Evolutionary conservation across 2,113 vertebrate species (phyloP).

Genomic region (Thamnophis sirtalis): DNA sequence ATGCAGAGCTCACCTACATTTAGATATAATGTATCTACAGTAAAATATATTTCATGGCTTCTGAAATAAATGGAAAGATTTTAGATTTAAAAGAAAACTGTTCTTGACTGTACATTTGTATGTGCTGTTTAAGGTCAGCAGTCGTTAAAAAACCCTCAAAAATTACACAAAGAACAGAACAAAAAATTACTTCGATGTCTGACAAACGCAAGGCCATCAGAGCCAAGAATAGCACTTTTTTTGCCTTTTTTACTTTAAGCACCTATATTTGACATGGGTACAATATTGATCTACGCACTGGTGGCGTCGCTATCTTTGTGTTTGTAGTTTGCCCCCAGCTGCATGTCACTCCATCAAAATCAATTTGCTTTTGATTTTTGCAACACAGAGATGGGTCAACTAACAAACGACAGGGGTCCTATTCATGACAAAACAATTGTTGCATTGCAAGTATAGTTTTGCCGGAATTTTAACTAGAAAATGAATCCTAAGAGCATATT

Average conservation of each 20-base stretch:
- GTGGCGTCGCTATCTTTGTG: conserved; percentile 28
- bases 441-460: conserved; percentile 54
- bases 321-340: conserved; percentile 47
- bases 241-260: conserved; percentile 13
- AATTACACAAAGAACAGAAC: neutral
- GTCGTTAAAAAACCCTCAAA: neutral
- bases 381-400: conserved; percentile 53
- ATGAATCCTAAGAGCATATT: conserved; percentile 12
- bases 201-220: neutral
- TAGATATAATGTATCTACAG: no score
- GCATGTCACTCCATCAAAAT: conserved; percentile 53
- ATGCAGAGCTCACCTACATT: neutral
- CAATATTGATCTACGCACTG: neutral
- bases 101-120: neutral
- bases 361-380: conserved; percentile 65
- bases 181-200: neutral
- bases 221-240: conserved; percentile 20
- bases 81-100: neutral
- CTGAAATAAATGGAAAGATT: neutral
- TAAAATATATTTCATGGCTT: neutral
- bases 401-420: conserved; percentile 49
- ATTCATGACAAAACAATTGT: conserved; percentile 41
- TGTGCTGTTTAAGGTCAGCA: neutral
- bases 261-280: conserved; percentile 54
- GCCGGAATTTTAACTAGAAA: conserved; percentile 53